Conservation (phyloP, 2,888 invertebrate genomes). For the Holacanthella duospinosa region DNA sequence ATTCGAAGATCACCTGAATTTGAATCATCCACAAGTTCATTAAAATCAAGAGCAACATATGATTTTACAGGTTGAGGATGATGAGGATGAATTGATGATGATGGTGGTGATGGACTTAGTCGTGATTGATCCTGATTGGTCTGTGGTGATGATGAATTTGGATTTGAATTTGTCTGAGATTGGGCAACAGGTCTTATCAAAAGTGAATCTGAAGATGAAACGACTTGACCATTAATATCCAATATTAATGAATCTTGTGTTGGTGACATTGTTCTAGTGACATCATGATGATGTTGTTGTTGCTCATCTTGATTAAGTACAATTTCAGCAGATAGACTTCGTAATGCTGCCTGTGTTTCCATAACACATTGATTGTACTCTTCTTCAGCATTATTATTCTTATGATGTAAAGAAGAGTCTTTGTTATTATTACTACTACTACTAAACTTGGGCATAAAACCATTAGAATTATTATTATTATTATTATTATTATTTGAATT, state of each 20-base stretch:
- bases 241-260: constrained; percentile 3
- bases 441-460: neutral
- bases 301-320: constrained; percentile 8
- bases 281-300: constrained; percentile 1
- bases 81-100: neutral
- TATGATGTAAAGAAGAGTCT: too few species aligned
- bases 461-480: neutral
- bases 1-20: constrained; percentile 39
- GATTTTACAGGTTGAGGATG: constrained; percentile 14
- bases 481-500: neutral
- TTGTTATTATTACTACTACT: too few species aligned
- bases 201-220: neutral
- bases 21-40: constrained; percentile 62
- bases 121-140: neutral
- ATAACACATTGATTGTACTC: constrained; percentile 34
- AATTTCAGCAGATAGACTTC: constrained; percentile 31
- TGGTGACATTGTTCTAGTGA: neutral
- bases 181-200: neutral
- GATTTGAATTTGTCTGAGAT: too few species aligned
- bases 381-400: constrained; percentile 15
- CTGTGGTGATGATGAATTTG: neutral
- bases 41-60: constrained; percentile 64
- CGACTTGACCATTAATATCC: neutral
- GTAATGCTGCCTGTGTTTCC: constrained; percentile 31
- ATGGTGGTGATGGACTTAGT: neutral